Percentiles rank a stretch among this genome's conserved stretches.
Evolutionary conservation across 1,140 invertebrate species (phyloP).

Genomic region (Copidosoma floridanum): DNA sequence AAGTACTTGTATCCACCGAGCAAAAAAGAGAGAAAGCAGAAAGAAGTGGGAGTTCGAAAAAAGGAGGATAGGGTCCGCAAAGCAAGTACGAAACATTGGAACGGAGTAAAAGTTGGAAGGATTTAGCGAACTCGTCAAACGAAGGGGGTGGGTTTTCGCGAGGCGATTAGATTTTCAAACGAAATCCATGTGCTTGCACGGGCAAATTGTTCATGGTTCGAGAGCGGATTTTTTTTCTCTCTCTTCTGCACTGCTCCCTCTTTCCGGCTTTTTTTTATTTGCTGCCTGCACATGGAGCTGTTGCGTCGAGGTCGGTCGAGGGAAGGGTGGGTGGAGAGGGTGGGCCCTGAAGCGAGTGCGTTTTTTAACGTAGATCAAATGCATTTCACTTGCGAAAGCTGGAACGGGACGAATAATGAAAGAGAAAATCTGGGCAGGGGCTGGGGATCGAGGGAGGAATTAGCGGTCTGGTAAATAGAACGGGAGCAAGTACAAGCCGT

Average conservation of each 20-base stretch:
- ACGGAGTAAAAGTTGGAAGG: constrained; percentile 24
- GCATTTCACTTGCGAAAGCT: constrained; percentile 37
- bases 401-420: constrained; percentile 18
- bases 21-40: background rate
- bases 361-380: constrained; percentile 48
- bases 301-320: background rate
- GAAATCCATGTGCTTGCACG: constrained; percentile 17
- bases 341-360: constrained; percentile 42
- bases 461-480: constrained; percentile 26
- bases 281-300: background rate
- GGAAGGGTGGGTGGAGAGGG: constrained; percentile 29
- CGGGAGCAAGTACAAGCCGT: constrained; percentile 12
- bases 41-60: background rate
- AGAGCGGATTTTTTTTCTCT: constrained; percentile 13
- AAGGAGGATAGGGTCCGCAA: background rate
- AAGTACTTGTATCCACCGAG: background rate
- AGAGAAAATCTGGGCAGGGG: constrained; percentile 4
- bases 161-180: constrained; percentile 25
- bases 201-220: constrained; percentile 22
- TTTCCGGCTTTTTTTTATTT: constrained; percentile 4
- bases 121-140: background rate
- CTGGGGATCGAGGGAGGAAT: constrained; percentile 26
- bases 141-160: background rate
- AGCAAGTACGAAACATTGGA: constrained; percentile 16
- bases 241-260: background rate